Evolutionary conservation across 1,140 invertebrate genomes (phyloP), one percentile per base, ranked within the genome.

Genomic region (Dolichoris vasculosae): DNA sequence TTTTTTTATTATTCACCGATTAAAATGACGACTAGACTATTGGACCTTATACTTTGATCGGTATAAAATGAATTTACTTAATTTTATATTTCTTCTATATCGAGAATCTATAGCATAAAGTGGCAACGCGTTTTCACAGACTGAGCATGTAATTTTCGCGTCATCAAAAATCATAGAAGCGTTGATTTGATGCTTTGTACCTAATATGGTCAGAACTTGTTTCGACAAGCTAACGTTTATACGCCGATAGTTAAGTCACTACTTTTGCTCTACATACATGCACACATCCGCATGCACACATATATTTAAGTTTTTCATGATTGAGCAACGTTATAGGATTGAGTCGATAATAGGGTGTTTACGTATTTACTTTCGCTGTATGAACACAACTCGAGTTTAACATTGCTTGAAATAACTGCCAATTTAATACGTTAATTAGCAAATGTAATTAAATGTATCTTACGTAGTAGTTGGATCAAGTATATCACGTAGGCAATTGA

Each of bases 291-390:
- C 20, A 73, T 23, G 7, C 32, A 9, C 26, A 30, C 4, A 9
- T 23, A 13, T 46, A 38, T 64, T 13, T 1, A 85, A n/a, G n/a
- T n/a, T n/a, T n/a, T n/a, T 35, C 64, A 43, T 85, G 85, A 88
- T 80, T 81, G n/a, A 76, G 87, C 76, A 89, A 86, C 87, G 87
- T 89, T 48, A 78, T 82, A 38, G 55, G 30, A 84, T 83, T 77
- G 86, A 82, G 82, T 20, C 82, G 55, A 80, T 84, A 84, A 79
- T 79, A 30, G 83, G 32, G 2, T 79, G 77, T 67, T 79, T 80
- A 64, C 77, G 46, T 80, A 84, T 84, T 84, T 79, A 84, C 83
- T 84, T 84, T 84, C 76, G 48, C 23, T 78, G 59, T 51, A n/a
- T 69, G 59, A 48, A 69, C 23, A 38, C 7, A 20, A 46, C n/a